Evolutionary conservation across 23 tunicate species (phyloP), one percentile per base, ranked within the genome.

Genomic region (Clavelina lepadiformis): DNA sequence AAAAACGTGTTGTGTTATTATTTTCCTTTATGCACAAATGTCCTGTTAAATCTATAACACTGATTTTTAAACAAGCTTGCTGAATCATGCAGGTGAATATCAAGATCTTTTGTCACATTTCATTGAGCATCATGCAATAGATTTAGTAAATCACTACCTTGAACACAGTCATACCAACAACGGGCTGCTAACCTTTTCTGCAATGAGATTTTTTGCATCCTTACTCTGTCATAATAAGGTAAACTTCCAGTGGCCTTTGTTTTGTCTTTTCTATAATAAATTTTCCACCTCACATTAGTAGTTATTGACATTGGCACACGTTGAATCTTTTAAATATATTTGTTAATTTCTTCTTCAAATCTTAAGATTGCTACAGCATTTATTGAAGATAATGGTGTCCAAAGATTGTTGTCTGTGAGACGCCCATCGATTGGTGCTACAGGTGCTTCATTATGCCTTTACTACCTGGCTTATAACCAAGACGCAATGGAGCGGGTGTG

Each of bases 401-500:
- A 82, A 29, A 55, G 73, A 5, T 58, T 91, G 51, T 55, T 82
- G 58, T 60, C 75, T 8, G 85, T 91, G 3, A 66, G 64, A 31
- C 41, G 85, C 0, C 82, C 85, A 13, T 91, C 98, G 0, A 55
- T 83, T 47, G 92, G 91, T 29, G 83, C 92, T 1, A 73, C 86
- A 0, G 98, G 85, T 7, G 98, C 83, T 22, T 76, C 98, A 0
- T 41, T 91, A 3, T 83, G 92, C 30, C 51, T 91, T 22, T 91
- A 91, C 33, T 82, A 83, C 67, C 61, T 91, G 21, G 98, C 93
- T 2, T 82, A 72, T 52, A 82, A 91, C 58, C 67, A 46, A 26
- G 92, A 83, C 55, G 98, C 84, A 7, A 91, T 91, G 98, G 98
- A 83, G 24, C 68, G 80, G 18, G 69, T 83, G 30, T 81, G 82